Evolutionary conservation across 2,113 vertebrate genomes (phyloP), one percentile per base, ranked within the genome.

Genomic region (Mirounga angustirostris): DNA sequence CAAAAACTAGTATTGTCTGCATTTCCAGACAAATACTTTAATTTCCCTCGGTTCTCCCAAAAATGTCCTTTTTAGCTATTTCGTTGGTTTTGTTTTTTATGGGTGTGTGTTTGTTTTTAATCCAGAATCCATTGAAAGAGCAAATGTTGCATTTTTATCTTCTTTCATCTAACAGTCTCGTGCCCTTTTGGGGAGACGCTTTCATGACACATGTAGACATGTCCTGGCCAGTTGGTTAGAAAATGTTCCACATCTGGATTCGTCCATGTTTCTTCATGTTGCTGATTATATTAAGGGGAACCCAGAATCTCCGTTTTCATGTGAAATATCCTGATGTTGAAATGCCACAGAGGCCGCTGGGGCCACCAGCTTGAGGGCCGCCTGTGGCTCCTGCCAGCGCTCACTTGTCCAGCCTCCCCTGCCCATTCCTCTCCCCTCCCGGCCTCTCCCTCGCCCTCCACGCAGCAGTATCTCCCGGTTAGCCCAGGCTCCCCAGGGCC

Each of bases 351-450:
- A 43, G 36, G 19, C 54, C 56, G 2, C 56, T 52, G 1, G 1
- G 81, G 43, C 46, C 18, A 28, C 40, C 40, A 40, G 33, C 18
- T 22, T 78, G 18, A 36, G 69, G 40, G 43, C 69, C 26, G 7
- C 80, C 69, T 73, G 54, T 15, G 14, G 40, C 63, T 26, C 91
- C 22, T 2, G 52, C 33, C 5, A 54, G 58, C 26, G 7, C 28
- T 33, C 2, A 0, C n/a, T 33, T 1, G 4, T 15, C n/a, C 2
- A 0, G 19, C 26, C 88, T 46, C 58, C 16, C 22, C 4, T 19
- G 24, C 69, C 33, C 36, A 2, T 9, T 36, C 28, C 83, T 18
- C 12, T 2, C 67, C 16, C 30, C 30, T 67, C 30, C 28, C 2
- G 7, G 2, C 63, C 4, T 22, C 21, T 36, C n/a, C 91, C 7